Percentiles rank a stretch among this genome's conserved stretches.
Evolutionary conservation across 2,888 invertebrate species (phyloP).

Genomic region (Ochlodes sylvanus): DNA sequence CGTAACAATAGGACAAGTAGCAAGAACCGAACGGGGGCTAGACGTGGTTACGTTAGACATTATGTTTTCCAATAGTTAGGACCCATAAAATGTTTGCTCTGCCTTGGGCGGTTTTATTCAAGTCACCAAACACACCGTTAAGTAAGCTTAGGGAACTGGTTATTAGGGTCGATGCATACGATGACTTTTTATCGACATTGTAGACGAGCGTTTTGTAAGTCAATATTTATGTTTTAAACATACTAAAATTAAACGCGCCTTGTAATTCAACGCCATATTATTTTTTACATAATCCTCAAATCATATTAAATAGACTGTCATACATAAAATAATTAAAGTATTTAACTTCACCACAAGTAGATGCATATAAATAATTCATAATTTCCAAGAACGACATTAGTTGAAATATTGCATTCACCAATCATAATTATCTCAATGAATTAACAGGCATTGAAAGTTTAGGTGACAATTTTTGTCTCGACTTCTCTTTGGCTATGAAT

Average conservation of each 20-base stretch:
- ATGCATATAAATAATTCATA: conserved; percentile 1
- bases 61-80: conserved; percentile 58
- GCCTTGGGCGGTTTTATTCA: conserved; percentile 69
- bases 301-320: not conserved
- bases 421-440: not conserved
- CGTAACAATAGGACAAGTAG: conserved; percentile 31
- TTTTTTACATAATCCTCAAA: too few species aligned
- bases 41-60: conserved; percentile 46
- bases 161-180: conserved; percentile 44
- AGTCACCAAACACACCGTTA: conserved; percentile 74
- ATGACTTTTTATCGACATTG: conserved; percentile 2
- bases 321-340: not conserved
- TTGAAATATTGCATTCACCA: conserved; percentile 1
- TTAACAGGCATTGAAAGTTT: conserved; percentile 42
- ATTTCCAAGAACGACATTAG: not conserved
- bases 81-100: conserved; percentile 64
- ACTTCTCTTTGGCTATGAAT: not conserved
- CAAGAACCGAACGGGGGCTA: conserved; percentile 20
- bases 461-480: not conserved
- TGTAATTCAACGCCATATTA: too few species aligned
- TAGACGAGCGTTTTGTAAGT: conserved; percentile 7
- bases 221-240: not conserved
- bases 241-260: too few species aligned
- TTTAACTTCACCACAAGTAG: not conserved
- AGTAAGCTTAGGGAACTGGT: conserved; percentile 61